A percentile compares a stretch with the other conserved stretches of the same genome.
phyloP scores from a whole-genome alignment of 1,140 invertebrate genomes.

The Polyergus mexicanus region DNA sequence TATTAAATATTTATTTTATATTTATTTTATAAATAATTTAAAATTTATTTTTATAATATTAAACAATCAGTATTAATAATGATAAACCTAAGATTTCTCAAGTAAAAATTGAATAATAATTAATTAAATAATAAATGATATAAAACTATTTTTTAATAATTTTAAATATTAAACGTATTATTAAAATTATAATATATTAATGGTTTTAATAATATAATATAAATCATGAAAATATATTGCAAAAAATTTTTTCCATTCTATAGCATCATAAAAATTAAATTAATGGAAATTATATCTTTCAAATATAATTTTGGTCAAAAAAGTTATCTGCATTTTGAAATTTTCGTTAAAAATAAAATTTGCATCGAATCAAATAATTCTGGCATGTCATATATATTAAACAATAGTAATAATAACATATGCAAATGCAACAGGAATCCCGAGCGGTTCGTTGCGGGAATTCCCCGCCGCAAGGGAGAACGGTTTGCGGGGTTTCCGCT shows the following conservation, averaged over 20 bases:
- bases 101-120: too few species aligned
- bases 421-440: conserved; percentile 60
- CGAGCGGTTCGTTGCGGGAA: conserved; percentile 46
- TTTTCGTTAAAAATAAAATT: conserved; percentile 26
- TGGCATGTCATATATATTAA: conserved; percentile 41
- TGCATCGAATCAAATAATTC: conserved; percentile 25
- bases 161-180: too few species aligned
- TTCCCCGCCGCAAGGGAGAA: conserved; percentile 34
- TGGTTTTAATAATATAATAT: too few species aligned
- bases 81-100: too few species aligned
- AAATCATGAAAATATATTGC: too few species aligned
- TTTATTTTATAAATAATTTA: too few species aligned
- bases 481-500: conserved; percentile 69
- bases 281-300: neutral
- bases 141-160: too few species aligned
- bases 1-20: too few species aligned
- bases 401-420: conserved; percentile 62
- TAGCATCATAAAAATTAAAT: neutral
- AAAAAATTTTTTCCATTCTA: neutral
- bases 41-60: neutral
- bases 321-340: neutral
- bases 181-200: too few species aligned
- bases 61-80: too few species aligned
- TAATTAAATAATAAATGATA: too few species aligned
- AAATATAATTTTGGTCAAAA: neutral